These are phyloP conservation scores for Neoitamus cyanurus DNA, from an alignment of 2,888 invertebrate genomes.

Conservation along the genomic window DNA sequence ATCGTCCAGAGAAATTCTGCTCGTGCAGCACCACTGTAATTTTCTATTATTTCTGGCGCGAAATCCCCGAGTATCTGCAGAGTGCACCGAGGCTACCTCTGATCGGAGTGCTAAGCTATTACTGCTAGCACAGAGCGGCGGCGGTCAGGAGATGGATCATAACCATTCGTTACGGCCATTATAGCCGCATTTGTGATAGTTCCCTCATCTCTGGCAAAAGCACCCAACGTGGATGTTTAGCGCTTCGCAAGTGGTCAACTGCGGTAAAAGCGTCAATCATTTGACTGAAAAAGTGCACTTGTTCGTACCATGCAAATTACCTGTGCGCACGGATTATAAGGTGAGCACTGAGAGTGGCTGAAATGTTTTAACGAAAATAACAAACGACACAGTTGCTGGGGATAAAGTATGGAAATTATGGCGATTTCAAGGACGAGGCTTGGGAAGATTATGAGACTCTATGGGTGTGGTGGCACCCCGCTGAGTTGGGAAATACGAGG, in stretches of 20 bases:
- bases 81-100: background rate
- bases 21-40: background rate
- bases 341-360: background rate
- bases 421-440: slow-evolving; percentile 12
- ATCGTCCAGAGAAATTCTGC: slow-evolving; percentile 7
- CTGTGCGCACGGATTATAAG: background rate
- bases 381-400: background rate
- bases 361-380: background rate
- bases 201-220: background rate
- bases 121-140: background rate
- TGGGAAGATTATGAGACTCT: background rate
- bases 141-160: background rate
- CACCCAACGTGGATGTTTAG: background rate
- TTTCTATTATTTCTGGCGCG: background rate
- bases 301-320: slow-evolving; percentile 6
- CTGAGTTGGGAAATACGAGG: background rate
- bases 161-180: background rate
- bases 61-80: background rate
- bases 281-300: background rate
- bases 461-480: background rate
- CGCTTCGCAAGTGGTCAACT: background rate
- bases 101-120: background rate
- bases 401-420: slow-evolving; percentile 17
- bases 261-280: background rate
- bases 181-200: background rate